Conservation (phyloP, 2,888 invertebrate genomes). For the Punctoribates punctum region DNA sequence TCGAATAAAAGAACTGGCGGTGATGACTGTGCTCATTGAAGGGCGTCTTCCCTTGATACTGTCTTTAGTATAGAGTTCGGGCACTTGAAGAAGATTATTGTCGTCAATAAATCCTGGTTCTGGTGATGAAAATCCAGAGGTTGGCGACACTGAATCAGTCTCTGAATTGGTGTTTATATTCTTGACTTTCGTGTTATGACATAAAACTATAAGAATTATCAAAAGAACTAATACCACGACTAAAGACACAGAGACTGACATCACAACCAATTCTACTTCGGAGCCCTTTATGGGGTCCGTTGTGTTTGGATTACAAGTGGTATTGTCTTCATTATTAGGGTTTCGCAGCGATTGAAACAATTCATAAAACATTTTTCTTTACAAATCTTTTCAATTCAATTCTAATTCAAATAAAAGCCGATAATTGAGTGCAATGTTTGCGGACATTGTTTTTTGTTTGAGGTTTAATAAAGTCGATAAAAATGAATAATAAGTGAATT, state of each 20-base stretch:
- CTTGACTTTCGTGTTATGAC: slow-evolving; percentile 16
- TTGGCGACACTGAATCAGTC: not conserved
- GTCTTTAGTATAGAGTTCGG: slow-evolving; percentile 6
- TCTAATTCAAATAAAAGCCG: no score
- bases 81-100: slow-evolving; percentile 22
- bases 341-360: slow-evolving; percentile 13
- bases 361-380: slow-evolving; percentile 18
- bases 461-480: no score
- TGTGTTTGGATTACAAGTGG: not conserved
- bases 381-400: not conserved
- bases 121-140: not conserved
- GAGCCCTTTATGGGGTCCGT: not conserved
- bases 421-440: no score
- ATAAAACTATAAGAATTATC: not conserved
- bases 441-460: no score
- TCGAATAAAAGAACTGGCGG: not conserved
- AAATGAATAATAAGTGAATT: no score
- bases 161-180: not conserved
- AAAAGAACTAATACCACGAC: not conserved
- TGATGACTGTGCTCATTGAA: not conserved
- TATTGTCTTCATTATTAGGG: not conserved
- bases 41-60: not conserved
- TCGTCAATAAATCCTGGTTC: slow-evolving; percentile 26
- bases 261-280: slow-evolving; percentile 1
- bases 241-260: slow-evolving; percentile 1